Conservation (phyloP, 2,888 invertebrate genomes). For the Orthosia gothica region DNA sequence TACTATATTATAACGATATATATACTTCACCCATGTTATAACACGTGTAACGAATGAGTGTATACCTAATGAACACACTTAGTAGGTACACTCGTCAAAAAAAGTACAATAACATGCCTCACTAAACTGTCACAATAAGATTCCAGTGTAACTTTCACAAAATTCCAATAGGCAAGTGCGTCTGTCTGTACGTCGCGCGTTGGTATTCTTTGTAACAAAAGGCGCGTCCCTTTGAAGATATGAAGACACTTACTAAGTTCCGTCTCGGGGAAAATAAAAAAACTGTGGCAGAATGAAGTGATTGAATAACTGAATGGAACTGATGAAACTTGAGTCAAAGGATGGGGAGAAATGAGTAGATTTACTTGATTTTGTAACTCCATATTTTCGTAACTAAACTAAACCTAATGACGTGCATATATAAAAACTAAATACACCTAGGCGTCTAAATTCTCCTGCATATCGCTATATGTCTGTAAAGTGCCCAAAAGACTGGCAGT, state of each 20-base stretch:
- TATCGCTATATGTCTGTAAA: too few species aligned
- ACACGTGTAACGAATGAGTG: too few species aligned
- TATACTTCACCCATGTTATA: too few species aligned
- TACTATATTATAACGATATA: too few species aligned
- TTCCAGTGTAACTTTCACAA: constrained; percentile 47
- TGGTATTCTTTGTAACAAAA: constrained; percentile 62
- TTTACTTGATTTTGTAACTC: too few species aligned
- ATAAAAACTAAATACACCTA: neutral
- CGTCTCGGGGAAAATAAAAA: constrained; percentile 53
- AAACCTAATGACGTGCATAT: too few species aligned
- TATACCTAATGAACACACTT: too few species aligned
- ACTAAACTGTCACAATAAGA: constrained; percentile 51
- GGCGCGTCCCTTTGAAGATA: constrained; percentile 61
- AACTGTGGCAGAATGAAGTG: constrained; percentile 57
- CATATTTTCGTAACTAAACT: too few species aligned
- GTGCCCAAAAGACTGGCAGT: too few species aligned
- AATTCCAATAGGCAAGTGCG: constrained; percentile 40
- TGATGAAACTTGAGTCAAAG: constrained; percentile 41
- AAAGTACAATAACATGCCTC: neutral
- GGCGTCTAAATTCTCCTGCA: too few species aligned
- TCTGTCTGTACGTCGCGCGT: constrained; percentile 31
- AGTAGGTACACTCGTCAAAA: neutral
- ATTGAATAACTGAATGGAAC: constrained; percentile 61
- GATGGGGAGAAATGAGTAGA: constrained; percentile 18
- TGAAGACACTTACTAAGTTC: constrained; percentile 64